Evolutionary conservation across 2,797 vertebrate genomes (phyloP), one percentile per base, ranked within the genome.

Genomic region (Danio tinwini): DNA sequence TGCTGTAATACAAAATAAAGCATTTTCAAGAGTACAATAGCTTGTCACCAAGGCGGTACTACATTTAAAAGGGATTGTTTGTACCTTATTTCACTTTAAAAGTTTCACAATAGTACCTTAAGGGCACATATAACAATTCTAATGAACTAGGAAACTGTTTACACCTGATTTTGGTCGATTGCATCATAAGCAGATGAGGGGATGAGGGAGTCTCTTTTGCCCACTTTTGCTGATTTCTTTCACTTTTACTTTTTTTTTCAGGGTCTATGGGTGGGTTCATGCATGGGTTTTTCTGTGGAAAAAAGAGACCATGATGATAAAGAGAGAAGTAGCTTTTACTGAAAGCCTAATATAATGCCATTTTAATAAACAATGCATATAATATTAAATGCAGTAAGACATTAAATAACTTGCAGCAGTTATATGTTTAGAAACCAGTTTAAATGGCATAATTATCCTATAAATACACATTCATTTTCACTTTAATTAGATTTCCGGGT

Each of bases 401-500:
- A 17, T 40, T 5, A 17, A n/a, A 69, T 39, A 4, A 69, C 7
- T 12, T 69, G 5, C 39, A 56, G 17, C 16, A 55, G 17, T 44
- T 8, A 10, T 2, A 37, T 37, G 21, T 11, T 53, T 47, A 29
- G 3, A 12, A 37, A 5, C 29, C n/a, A 14, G 10, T 45, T 63
- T 47, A 19, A 56, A 78, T 17, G n/a, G 13, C 12, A 73, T n/a
- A 39, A 16, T 12, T 10, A 16, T 62, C 39, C 59, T 45, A 72
- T 63, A 72, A 79, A 79, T 53, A 72, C 13, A 8, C 16, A 53
- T 72, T 64, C 7, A 64, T 56, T 72, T 64, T 72, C 40, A 37
- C 47, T 71, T 79, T 71, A 70, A 79, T 79, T 79, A 62, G 58
- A 79, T 70, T 71, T 70, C 37, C 0, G 14, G 17, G 13, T 0